Conservation (phyloP, 2,797 vertebrate genomes). For the Sphenopsis melanotis region DNA sequence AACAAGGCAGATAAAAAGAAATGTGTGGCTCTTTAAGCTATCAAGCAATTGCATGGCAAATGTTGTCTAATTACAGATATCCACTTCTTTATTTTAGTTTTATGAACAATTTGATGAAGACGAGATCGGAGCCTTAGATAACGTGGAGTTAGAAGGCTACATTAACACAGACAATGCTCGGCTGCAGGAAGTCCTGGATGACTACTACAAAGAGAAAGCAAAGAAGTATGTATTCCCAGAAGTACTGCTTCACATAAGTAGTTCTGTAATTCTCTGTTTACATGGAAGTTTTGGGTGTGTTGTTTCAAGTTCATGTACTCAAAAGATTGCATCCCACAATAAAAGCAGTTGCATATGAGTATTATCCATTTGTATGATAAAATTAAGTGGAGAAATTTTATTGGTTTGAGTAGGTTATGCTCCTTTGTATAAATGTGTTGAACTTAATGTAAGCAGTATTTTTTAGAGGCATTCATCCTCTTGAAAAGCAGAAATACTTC, state of each 20-base stretch:
- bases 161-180: constrained; percentile 85
- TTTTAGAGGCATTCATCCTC: not conserved
- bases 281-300: not conserved
- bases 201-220: constrained; percentile 88
- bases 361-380: not conserved
- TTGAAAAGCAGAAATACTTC: not conserved
- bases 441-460: not conserved
- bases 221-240: constrained; percentile 81
- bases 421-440: not conserved
- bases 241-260: not conserved
- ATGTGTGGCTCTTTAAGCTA: not conserved
- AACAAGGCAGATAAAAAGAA: not conserved
- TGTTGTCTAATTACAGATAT: not conserved
- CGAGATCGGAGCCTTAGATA: constrained; percentile 95
- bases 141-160: constrained; percentile 91
- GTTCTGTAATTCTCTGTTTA: not conserved
- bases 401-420: not conserved
- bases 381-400: not conserved
- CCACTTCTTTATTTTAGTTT: constrained; percentile 77
- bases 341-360: not conserved
- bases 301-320: not conserved
- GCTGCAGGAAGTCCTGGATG: constrained; percentile 86
- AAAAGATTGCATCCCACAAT: not conserved
- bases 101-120: constrained; percentile 95
- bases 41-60: not conserved